Conservation (phyloP, 2,113 vertebrate genomes). For the Urocitellus parryii region DNA sequence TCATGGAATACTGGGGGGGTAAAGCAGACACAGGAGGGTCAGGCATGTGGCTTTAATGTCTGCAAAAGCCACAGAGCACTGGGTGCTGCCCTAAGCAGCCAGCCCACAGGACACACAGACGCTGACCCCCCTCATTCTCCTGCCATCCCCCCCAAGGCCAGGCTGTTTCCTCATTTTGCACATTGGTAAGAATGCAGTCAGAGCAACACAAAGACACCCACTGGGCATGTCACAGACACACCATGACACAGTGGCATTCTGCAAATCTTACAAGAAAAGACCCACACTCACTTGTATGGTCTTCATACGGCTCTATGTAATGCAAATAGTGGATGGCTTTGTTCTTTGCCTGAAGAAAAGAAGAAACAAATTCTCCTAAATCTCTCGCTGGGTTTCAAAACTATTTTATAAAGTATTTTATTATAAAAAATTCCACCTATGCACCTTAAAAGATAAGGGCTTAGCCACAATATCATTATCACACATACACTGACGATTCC, state of each 20-base stretch:
- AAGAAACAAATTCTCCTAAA: conserved; percentile 31
- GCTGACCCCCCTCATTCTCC: background rate
- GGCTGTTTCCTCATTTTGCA: background rate
- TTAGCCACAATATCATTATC: background rate
- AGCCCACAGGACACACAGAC: fast-evolving
- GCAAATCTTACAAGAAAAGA: background rate
- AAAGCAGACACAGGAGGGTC: conserved; percentile 62
- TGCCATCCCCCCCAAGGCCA: background rate
- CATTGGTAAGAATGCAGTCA: background rate
- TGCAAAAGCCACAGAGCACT: background rate
- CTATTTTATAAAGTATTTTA: conserved; percentile 48
- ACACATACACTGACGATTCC: background rate
- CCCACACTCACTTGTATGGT: conserved; percentile 93
- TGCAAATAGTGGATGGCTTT: conserved; percentile 92
- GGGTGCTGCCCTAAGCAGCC: fast-evolving
- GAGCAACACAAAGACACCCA: background rate
- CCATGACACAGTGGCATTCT: background rate
- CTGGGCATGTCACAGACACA: too few species aligned
- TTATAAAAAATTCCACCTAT: conserved; percentile 6
- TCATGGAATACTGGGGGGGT: conserved; percentile 94
- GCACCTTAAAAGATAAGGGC: conserved; percentile 18
- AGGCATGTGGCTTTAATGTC: background rate
- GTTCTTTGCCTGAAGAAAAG: conserved; percentile 94
- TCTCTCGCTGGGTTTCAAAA: conserved; percentile 14
- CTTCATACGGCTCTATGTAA: conserved; percentile 92